These are phyloP conservation scores for Oreochromis spilurus DNA, from an alignment of 2,113 vertebrate genomes.

Conservation along the genomic window DNA sequence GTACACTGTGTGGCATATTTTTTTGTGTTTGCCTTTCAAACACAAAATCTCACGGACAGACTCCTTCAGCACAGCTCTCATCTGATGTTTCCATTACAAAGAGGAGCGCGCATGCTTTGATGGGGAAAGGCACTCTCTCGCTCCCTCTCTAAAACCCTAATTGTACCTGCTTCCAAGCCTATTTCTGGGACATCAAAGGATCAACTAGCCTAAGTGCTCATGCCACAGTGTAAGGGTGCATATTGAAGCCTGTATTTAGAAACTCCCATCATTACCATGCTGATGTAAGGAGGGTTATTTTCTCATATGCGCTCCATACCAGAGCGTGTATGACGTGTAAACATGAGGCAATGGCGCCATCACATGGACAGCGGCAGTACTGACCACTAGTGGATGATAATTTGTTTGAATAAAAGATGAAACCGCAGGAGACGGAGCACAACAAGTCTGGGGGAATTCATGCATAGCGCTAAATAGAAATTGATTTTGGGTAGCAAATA, in stretches of 20 bases:
- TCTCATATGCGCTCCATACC: neutral
- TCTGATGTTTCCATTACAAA: constrained; percentile 43
- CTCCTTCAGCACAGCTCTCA: constrained; percentile 25
- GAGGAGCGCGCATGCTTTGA: constrained; percentile 47
- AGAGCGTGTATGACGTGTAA: neutral
- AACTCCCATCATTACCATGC: constrained; percentile 37
- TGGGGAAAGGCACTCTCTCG: constrained; percentile 15
- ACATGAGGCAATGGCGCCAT: constrained; percentile 46
- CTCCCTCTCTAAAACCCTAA: constrained; percentile 44
- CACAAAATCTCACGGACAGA: neutral
- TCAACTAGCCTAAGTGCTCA: constrained; percentile 54
- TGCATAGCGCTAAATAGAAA: neutral
- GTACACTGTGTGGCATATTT: neutral
- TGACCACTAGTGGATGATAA: neutral
- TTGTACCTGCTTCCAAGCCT: constrained; percentile 53
- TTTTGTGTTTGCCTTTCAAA: constrained; percentile 12
- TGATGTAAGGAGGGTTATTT: neutral
- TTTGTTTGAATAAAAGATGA: neutral
- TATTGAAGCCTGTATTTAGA: constrained; percentile 12
- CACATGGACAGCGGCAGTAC: constrained; percentile 15
- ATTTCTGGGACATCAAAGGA: constrained; percentile 63
- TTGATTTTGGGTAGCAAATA: neutral
- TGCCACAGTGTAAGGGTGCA: constrained; percentile 29
- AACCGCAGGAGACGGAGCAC: neutral
- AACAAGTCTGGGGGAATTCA: neutral